Conservation (phyloP, 2,113 vertebrate species). For the Heterochromis multidens region DNA sequence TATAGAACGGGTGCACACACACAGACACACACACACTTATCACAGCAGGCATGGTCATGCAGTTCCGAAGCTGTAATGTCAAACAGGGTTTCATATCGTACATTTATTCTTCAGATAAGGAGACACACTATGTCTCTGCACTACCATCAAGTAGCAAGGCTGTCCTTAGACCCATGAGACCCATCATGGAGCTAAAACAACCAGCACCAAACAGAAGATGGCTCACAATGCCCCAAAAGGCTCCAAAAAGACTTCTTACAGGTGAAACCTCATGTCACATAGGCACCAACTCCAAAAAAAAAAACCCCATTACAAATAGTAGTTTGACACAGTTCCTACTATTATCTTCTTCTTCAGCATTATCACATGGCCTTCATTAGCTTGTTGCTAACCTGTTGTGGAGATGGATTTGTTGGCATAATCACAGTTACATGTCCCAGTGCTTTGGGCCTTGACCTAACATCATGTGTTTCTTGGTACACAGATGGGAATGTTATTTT, state of each 20-base stretch:
- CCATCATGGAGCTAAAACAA: not conserved
- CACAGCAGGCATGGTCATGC: too few species aligned
- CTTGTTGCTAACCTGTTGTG: not conserved
- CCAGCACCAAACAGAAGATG: not conserved
- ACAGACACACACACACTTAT: too few species aligned
- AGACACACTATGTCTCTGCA: too few species aligned
- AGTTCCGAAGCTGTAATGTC: too few species aligned
- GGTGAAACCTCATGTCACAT: too few species aligned
- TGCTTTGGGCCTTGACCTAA: not conserved
- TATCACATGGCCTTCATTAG: not conserved
- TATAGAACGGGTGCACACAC: not conserved
- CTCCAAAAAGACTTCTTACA: too few species aligned
- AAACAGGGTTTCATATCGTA: too few species aligned
- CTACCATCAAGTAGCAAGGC: not conserved
- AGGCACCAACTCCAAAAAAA: too few species aligned
- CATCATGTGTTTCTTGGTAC: not conserved
- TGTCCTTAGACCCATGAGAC: not conserved
- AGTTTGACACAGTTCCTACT: not conserved
- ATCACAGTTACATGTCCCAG: not conserved
- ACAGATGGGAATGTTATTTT: too few species aligned
- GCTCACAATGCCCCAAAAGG: not conserved
- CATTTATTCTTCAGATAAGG: too few species aligned
- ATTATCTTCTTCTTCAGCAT: not conserved
- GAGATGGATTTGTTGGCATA: not conserved
- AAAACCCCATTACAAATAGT: not conserved